Base-by-base conservation (phyloP, 1,140 invertebrate species). In the Drepana arcuata region DNA sequence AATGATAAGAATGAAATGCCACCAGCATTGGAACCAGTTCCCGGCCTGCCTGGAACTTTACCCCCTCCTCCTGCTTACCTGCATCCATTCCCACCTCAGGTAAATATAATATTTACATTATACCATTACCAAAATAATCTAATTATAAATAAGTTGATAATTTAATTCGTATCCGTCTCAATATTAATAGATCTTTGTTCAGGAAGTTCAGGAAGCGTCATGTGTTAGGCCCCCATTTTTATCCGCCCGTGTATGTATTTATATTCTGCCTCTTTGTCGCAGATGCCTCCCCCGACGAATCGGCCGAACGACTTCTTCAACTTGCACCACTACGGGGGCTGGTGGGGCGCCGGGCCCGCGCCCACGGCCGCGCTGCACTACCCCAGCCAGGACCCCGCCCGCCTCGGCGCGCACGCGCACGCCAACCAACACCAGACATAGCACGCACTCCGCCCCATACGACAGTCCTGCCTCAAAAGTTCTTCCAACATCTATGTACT, bases 381-480 rank as follows among this genome's bases (percentile, higher is more conserved):
- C 86, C 95, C 95, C 1, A 96, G 94, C 62, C 95, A 97, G 68
- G 95, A 98, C 87, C 95, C 95, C 4, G 90, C 91, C 11, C 87
- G 95, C 40, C 90, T 98, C 85, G 95, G 96, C 0, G 88, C 91
- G 0, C 78, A 82, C 18, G 74, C 74, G 9, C 71, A 75, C 25
- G 63, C 71, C 2, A 57, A 60, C 21, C 21, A 45, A 0, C 71
- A 69, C 2, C 71, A 75, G 34, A 67, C 69, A 2, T 78, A 73
- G 37, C 16, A 25, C 21, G n/a, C n/a, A n/a, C n/a, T n/a, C n/a
- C n/a, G n/a, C n/a, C n/a, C n/a, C n/a, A n/a, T n/a, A n/a, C n/a
- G n/a, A n/a, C n/a, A n/a, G n/a, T n/a, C n/a, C n/a, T n/a, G n/a
- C n/a, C n/a, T n/a, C n/a, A n/a, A n/a, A n/a, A n/a, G n/a, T n/a